A percentile compares a stretch with the other conserved stretches of the same genome.
Conservation (phyloP, 53 echinoderm and acorn worm genomes). For the Hippasteria phrygiana region DNA sequence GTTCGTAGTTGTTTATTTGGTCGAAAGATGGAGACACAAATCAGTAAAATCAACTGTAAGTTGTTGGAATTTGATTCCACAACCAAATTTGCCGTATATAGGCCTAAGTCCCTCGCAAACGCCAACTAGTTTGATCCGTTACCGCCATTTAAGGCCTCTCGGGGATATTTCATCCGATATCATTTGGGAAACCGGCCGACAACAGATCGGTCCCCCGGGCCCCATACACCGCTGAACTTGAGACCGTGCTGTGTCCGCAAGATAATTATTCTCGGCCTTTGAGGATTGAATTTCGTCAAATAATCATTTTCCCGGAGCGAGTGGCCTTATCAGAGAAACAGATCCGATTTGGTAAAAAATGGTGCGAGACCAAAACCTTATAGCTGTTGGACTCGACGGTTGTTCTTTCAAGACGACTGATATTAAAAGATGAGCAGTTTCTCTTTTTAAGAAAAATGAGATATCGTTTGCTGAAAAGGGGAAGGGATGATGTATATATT, state of each 20-base stretch:
- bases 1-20: no score
- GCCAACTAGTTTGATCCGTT: neutral
- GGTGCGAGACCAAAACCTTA: neutral
- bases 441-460: no score
- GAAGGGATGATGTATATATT: no score
- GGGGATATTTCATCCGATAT: neutral
- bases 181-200: neutral
- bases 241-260: neutral
- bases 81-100: neutral
- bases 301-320: neutral
- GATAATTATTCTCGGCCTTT: neutral
- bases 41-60: no score
- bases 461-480: no score
- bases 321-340: neutral
- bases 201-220: constrained; percentile 4
- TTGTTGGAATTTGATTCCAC: neutral
- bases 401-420: no score
- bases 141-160: neutral
- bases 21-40: no score
- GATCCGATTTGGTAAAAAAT: neutral
- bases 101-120: neutral
- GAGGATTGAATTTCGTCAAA: constrained; percentile 19
- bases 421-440: no score
- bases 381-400: no score
- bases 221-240: neutral